Percentiles rank a stretch among this genome's conserved stretches.
phyloP scores from a whole-genome alignment of 2,797 vertebrate species.

The Pachyuromys duprasi region DNA sequence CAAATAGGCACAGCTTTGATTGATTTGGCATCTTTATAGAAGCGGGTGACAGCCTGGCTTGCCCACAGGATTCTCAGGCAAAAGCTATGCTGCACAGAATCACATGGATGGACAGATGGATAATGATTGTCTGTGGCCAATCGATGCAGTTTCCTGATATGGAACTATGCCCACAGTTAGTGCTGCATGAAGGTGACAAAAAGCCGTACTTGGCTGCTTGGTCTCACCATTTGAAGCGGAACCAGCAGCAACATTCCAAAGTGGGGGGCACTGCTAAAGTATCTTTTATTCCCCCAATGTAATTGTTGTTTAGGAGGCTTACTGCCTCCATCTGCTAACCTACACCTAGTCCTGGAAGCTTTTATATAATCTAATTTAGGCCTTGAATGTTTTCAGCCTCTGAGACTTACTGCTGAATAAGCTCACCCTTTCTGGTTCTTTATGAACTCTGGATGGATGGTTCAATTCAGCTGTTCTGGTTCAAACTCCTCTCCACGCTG shows the following conservation, averaged over 20 bases:
- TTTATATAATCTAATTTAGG: too few relatives aligned
- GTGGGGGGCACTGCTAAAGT: not conserved
- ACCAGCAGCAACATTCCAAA: not conserved
- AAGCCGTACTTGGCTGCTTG: not conserved
- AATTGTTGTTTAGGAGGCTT: too few relatives aligned
- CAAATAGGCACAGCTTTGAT: not conserved
- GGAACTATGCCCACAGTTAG: not conserved
- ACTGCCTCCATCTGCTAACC: too few relatives aligned
- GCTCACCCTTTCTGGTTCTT: too few relatives aligned
- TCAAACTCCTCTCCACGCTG: too few relatives aligned
- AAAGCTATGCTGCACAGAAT: not conserved
- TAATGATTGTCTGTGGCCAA: not conserved
- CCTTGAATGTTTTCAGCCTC: too few relatives aligned
- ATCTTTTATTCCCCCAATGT: too few relatives aligned
- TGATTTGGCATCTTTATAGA: not conserved
- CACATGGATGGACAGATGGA: not conserved
- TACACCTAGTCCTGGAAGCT: too few relatives aligned
- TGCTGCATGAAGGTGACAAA: not conserved
- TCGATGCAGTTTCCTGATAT: fast-evolving
- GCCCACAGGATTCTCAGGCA: not conserved
- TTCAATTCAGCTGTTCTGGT: too few relatives aligned
- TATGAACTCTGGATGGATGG: too few relatives aligned
- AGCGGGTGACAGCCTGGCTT: not conserved
- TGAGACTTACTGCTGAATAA: too few relatives aligned
- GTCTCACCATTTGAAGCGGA: not conserved